Base-by-base conservation (phyloP, 2,888 invertebrate genomes). In the Danaus chrysippus region DNA sequence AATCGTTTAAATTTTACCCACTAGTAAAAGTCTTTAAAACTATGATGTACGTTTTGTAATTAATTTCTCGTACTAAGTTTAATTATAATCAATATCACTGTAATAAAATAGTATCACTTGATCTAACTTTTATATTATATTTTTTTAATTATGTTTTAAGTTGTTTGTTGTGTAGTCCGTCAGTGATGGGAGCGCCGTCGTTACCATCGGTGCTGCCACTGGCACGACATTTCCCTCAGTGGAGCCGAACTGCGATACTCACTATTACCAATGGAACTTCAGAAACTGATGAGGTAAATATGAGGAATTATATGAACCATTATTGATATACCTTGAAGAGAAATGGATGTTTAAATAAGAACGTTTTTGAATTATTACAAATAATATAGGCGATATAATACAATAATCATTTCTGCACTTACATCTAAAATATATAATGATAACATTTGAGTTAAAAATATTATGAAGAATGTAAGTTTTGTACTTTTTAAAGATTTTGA, bases 231-330 rank as follows among this genome's bases (percentile, higher is more conserved):
- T 86, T 86, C 68, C 83, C 87, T 0, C 86, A 85, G 63, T 89
- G 88, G 87, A 86, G 84, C 64, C 77, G 81, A 69, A 86, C 86
- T 23, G 83, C 83, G 10, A 77, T 85, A 66, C 68, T 88, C 61
- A 82, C 84, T 23, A 68, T 84, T 19, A 76, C 81, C 23, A 75
- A 68, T 56, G 64, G 66, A 42, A 64, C 70, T 15, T 82, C 81
- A 61, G 80, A 80, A 11, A 56, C 44, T 62, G 75, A 75, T 46
- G 63, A 72, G 63, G 79, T 80, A 73, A 77, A 59, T 52, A 17
- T 53, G 10, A 54, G 23, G 6, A 34, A 34, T 34, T 0, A 34
- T 34, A 34, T 5, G 23, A 34, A 34, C 23, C 23, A 34, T 34
- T 34, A 41, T n/a, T 60, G 11, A 49, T 23, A 19, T 19, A 44